Percentiles rank a stretch among this genome's conserved stretches.
Evolutionary conservation across 2,113 vertebrate species (phyloP).

Genomic region (Mus pahari): DNA sequence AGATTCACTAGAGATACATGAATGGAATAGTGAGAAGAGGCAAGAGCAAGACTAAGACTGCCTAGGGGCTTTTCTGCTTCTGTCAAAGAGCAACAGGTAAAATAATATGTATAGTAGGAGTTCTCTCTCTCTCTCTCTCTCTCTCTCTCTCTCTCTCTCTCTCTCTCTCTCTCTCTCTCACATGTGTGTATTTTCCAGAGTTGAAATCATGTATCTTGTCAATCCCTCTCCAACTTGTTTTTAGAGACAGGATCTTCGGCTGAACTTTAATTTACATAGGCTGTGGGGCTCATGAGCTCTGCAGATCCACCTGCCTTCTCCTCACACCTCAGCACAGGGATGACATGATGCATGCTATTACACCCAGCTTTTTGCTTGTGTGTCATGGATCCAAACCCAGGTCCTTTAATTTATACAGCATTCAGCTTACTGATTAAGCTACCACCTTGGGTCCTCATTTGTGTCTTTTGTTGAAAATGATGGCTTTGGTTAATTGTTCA

Average conservation of each 20-base stretch:
- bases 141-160: background rate
- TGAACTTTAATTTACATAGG: background rate
- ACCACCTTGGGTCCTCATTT: background rate
- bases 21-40: background rate
- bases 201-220: background rate
- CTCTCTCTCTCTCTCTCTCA: background rate
- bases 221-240: background rate
- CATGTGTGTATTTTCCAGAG: background rate
- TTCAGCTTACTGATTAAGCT: background rate
- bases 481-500: background rate
- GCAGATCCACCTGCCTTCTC: background rate
- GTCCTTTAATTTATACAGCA: background rate
- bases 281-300: too few species aligned
- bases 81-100: background rate
- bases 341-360: too few species aligned
- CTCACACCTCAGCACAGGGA: too few species aligned
- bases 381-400: background rate
- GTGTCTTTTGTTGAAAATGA: background rate
- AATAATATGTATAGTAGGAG: background rate
- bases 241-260: background rate
- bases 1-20: background rate
- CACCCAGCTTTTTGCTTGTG: background rate
- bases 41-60: background rate
- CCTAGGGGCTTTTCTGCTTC: background rate
- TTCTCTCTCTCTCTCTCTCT: background rate